These are phyloP conservation scores for Schizaphis graminum DNA, from an alignment of 2,888 invertebrate genomes.

Conservation along the genomic window DNA sequence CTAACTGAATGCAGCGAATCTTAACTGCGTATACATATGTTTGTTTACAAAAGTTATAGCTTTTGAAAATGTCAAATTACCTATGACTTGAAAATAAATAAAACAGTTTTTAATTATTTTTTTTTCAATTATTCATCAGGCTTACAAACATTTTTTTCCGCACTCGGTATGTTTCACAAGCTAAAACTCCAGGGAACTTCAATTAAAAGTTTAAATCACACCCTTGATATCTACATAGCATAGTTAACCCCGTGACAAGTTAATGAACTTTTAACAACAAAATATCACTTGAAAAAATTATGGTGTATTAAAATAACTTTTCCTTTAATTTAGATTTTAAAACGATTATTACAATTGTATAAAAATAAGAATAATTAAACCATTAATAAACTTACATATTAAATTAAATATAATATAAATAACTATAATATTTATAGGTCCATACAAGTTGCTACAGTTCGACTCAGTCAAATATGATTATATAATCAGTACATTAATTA, in stretches of 20 bases:
- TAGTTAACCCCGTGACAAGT: conserved; percentile 35
- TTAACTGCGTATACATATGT: background rate
- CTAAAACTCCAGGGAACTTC: conserved; percentile 43
- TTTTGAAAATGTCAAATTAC: conserved; percentile 6
- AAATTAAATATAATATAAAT: background rate
- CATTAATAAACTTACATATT: background rate
- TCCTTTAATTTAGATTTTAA: conserved; percentile 12
- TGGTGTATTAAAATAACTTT: background rate
- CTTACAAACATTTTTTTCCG: conserved; percentile 32
- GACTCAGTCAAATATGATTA: background rate
- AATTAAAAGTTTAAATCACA: conserved; percentile 61
- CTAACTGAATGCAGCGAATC: background rate
- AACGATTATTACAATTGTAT: background rate
- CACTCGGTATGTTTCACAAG: conserved; percentile 42
- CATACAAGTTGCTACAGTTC: background rate
- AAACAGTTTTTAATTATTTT: conserved; percentile 45
- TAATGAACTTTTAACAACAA: conserved; percentile 48
- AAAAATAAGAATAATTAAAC: background rate
- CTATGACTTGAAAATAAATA: conserved; percentile 21
- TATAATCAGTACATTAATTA: background rate
- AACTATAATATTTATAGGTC: background rate
- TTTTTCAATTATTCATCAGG: conserved; percentile 53
- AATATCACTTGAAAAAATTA: conserved; percentile 40
- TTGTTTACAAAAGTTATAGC: background rate
- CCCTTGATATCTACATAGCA: conserved; percentile 53